phyloP scores from a whole-genome alignment of 2,888 invertebrate genomes.

The Drosophila parthenogenetica region DNA sequence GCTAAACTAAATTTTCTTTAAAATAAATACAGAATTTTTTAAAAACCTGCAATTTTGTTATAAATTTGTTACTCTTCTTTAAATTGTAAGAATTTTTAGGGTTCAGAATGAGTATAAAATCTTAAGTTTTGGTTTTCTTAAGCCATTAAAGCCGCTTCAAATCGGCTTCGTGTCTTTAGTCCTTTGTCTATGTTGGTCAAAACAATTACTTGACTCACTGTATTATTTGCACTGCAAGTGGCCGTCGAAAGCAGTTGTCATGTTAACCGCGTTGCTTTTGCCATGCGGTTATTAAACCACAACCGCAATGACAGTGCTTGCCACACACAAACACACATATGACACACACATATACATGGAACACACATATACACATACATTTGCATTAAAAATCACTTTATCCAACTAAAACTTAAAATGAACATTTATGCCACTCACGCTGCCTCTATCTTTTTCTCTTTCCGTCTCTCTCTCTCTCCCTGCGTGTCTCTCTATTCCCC shows the following conservation, averaged over 20 bases:
- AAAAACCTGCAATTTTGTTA: no score
- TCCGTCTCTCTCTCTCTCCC: neutral
- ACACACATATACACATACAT: neutral
- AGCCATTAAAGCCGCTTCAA: no score
- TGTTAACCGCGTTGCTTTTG: slow-evolving; percentile 16
- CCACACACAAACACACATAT: neutral
- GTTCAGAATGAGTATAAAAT: no score
- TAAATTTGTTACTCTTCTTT: no score
- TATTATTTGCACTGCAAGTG: slow-evolving; percentile 12
- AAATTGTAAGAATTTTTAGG: no score
- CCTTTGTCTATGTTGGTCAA: neutral
- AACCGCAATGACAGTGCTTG: slow-evolving; percentile 47
- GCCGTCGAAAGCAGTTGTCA: slow-evolving; percentile 29
- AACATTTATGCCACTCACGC: neutral
- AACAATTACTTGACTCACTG: neutral
- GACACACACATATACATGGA: neutral
- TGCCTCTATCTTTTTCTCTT: neutral
- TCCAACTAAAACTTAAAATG: slow-evolving; percentile 7
- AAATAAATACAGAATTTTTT: no score
- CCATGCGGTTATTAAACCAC: slow-evolving; percentile 57
- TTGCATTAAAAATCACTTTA: slow-evolving; percentile 31
- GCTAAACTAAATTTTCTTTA: no score
- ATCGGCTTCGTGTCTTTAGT: neutral
- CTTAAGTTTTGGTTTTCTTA: no score
- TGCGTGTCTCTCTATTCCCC: neutral